A percentile compares a stretch with the other conserved stretches of the same genome.
phyloP scores from a whole-genome alignment of 2,888 invertebrate genomes.

The Myathropa florea region DNA sequence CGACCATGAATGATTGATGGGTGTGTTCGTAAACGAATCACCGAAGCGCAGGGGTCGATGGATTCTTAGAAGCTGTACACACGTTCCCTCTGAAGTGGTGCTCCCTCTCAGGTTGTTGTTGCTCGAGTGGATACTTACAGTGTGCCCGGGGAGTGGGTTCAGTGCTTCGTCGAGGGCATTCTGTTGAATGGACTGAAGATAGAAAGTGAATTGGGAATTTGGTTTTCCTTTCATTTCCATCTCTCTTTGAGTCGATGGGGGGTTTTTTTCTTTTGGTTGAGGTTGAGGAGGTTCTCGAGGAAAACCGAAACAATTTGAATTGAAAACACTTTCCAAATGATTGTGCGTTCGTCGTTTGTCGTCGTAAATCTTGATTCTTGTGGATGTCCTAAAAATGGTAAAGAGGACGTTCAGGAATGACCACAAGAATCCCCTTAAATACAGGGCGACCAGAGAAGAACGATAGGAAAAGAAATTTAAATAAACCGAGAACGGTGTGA shows the following conservation, averaged over 20 bases:
- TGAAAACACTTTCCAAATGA: not conserved
- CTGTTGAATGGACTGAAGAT: not conserved
- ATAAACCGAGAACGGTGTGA: too few species aligned
- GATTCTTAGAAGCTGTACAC: slow-evolving; percentile 16
- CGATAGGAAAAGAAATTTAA: too few species aligned
- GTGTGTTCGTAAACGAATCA: not conserved
- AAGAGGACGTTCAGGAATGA: too few species aligned
- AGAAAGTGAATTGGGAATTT: not conserved
- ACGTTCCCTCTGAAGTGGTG: slow-evolving; percentile 20
- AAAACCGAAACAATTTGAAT: not conserved
- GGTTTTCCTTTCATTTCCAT: not conserved
- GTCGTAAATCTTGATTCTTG: not conserved
- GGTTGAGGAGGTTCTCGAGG: too few species aligned
- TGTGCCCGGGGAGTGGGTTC: slow-evolving; percentile 8
- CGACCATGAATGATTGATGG: slow-evolving; percentile 27
- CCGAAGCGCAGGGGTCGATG: not conserved
- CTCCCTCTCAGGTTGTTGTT: slow-evolving; percentile 8
- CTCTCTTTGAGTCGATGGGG: too few species aligned
- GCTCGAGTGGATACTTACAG: slow-evolving; percentile 14
- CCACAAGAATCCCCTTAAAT: too few species aligned
- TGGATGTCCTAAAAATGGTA: too few species aligned
- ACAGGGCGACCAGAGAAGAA: too few species aligned
- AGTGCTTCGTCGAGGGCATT: slow-evolving; percentile 15
- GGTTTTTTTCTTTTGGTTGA: too few species aligned
- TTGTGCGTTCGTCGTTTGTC: not conserved